Conservation (phyloP, 1,140 invertebrate genomes). For the Cydia amplana region DNA sequence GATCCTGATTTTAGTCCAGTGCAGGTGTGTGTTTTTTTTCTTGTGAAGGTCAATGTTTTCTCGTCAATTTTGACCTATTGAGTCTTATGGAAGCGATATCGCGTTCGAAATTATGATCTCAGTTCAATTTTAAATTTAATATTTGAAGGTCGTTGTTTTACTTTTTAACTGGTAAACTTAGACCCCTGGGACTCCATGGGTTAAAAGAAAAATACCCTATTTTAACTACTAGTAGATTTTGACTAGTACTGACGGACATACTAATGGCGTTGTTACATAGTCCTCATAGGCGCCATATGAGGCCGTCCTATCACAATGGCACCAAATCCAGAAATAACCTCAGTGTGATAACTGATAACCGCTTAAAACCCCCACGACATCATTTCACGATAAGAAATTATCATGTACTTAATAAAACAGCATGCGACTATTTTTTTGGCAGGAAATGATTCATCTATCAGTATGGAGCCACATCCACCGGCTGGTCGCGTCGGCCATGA, state of each 20-base stretch:
- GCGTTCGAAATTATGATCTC: no score
- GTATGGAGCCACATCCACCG: conserved; percentile 94
- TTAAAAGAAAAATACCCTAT: no score
- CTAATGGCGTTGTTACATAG: no score
- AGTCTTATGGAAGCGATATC: no score
- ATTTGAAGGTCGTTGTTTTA: not conserved
- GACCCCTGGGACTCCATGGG: not conserved
- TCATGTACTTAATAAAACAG: not conserved
- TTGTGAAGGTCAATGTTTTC: not conserved
- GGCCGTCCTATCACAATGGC: no score
- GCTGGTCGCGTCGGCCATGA: conserved; percentile 94
- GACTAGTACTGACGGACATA: no score
- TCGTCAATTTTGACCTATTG: not conserved
- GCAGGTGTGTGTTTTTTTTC: conserved; percentile 82
- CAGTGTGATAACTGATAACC: no score
- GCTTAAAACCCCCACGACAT: no score
- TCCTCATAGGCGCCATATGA: no score
- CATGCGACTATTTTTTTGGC: conserved; percentile 34
- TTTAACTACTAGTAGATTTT: no score
- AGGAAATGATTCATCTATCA: conserved; percentile 98
- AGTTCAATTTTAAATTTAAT: not conserved
- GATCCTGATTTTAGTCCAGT: conserved; percentile 99
- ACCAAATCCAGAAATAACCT: no score
- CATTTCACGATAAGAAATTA: not conserved
- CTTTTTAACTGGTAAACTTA: no score